Percentiles rank a stretch among this genome's conserved stretches.
phyloP scores from a whole-genome alignment of 2,113 vertebrate species.

The Anser cygnoides region DNA sequence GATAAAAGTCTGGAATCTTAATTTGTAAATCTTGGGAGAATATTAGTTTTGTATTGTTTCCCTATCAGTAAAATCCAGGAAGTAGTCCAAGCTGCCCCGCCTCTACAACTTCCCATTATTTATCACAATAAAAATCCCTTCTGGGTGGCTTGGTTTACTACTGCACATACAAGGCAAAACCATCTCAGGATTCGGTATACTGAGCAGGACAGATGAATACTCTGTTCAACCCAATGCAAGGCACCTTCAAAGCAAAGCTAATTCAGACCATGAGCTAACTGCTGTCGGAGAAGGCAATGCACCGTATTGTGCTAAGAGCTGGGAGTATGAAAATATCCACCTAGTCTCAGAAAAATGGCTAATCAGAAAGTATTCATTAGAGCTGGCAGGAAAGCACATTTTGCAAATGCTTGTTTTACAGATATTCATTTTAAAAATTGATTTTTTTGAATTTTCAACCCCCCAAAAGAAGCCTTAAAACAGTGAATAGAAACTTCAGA shows the following conservation, averaged over 20 bases:
- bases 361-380: background rate
- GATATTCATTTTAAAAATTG: background rate
- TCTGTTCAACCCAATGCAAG: background rate
- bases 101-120: conserved; percentile 35
- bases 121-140: background rate
- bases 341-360: background rate
- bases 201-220: background rate
- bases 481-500: background rate
- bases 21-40: background rate
- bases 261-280: background rate
- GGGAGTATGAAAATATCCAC: background rate
- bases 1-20: background rate
- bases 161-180: background rate
- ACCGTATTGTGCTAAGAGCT: background rate
- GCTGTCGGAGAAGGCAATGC: accelerated
- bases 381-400: background rate
- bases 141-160: background rate
- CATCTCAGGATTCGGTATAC: background rate
- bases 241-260: background rate
- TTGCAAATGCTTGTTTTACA: background rate
- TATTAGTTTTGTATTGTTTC: conserved; percentile 45
- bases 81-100: background rate
- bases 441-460: background rate
- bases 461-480: background rate
- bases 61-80: conserved; percentile 23